Conservation (phyloP, 1,140 invertebrate genomes). For the Atopsyche davidsoni region DNA sequence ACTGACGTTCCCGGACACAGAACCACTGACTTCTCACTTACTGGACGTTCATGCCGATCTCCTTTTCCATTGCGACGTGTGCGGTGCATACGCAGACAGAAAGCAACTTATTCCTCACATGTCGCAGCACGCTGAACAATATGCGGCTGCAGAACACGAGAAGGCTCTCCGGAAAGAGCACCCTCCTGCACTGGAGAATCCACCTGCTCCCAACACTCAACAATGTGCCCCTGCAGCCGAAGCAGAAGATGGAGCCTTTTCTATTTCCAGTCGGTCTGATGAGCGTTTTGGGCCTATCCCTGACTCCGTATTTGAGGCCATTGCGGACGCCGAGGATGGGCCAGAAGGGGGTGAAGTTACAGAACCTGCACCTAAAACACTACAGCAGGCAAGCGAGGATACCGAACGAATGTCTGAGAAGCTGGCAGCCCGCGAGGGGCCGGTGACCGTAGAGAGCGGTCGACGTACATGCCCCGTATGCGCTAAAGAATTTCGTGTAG, state of each 20-base stretch:
- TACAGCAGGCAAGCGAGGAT: slow-evolving; percentile 20
- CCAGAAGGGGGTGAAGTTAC: background rate
- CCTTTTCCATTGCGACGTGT: slow-evolving; percentile 38
- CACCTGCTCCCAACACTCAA: background rate
- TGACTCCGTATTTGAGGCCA: slow-evolving; percentile 37
- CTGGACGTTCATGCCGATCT: slow-evolving; percentile 30
- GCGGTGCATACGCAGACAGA: slow-evolving; percentile 33
- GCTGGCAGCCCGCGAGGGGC: background rate
- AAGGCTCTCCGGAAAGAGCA: slow-evolving; percentile 8
- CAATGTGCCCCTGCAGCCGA: slow-evolving; percentile 3
- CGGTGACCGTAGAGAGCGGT: slow-evolving; percentile 20
- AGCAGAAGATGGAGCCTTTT: slow-evolving; percentile 31
- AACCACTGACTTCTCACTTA: slow-evolving; percentile 31
- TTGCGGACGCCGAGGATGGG: slow-evolving; percentile 35
- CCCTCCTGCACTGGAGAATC: background rate
- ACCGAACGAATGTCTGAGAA: background rate
- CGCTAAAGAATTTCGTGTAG: slow-evolving; percentile 24
- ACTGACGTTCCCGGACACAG: slow-evolving; percentile 10
- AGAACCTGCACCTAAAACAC: slow-evolving; percentile 29
- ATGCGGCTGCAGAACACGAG: slow-evolving; percentile 6
- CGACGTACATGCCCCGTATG: slow-evolving; percentile 33
- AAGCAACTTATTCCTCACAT: slow-evolving; percentile 36
- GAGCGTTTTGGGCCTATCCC: slow-evolving; percentile 33
- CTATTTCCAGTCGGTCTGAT: slow-evolving; percentile 36
- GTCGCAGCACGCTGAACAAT: slow-evolving; percentile 33